A percentile compares a stretch with the other conserved stretches of the same genome.
phyloP scores from a whole-genome alignment of 1,140 invertebrate genomes.

The Halyomorpha halys region DNA sequence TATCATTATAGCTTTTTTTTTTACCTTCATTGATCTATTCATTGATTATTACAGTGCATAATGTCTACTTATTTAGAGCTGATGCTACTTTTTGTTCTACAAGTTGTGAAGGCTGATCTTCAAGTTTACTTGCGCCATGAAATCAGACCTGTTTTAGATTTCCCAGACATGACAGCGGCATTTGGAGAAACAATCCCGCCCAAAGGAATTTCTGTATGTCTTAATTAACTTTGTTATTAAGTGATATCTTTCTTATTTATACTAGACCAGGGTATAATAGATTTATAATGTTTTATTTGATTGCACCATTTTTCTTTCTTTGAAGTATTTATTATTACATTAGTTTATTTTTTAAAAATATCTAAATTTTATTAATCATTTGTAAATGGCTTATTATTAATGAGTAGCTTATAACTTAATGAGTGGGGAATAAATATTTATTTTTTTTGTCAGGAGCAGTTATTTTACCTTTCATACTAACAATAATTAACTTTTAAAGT shows the following conservation, averaged over 20 bases:
- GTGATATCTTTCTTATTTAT: not conserved
- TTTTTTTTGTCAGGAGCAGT: too few species aligned
- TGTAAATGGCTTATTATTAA: too few species aligned
- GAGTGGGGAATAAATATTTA: too few species aligned
- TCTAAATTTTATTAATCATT: not conserved
- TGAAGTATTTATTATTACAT: not conserved
- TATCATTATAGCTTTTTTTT: too few species aligned
- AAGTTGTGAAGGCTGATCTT: constrained; percentile 38
- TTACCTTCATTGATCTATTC: too few species aligned
- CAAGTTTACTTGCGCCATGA: constrained; percentile 37
- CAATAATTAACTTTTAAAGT: too few species aligned
- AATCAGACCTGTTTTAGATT: constrained; percentile 47
- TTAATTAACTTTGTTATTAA: constrained; percentile 13
- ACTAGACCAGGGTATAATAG: not conserved
- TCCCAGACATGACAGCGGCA: constrained; percentile 53
- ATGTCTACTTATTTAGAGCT: not conserved
- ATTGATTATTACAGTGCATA: not conserved
- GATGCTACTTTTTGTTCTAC: constrained; percentile 23
- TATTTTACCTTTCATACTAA: too few species aligned
- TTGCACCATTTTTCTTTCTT: too few species aligned
- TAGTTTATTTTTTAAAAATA: not conserved
- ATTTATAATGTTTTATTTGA: not conserved
- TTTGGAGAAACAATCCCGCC: constrained; percentile 51
- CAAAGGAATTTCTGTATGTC: constrained; percentile 41
- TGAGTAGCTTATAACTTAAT: too few species aligned